Evolutionary conservation across 1,140 invertebrate species (phyloP), one percentile per base, ranked within the genome.

Genomic region (Maconellicoccus hirsutus): DNA sequence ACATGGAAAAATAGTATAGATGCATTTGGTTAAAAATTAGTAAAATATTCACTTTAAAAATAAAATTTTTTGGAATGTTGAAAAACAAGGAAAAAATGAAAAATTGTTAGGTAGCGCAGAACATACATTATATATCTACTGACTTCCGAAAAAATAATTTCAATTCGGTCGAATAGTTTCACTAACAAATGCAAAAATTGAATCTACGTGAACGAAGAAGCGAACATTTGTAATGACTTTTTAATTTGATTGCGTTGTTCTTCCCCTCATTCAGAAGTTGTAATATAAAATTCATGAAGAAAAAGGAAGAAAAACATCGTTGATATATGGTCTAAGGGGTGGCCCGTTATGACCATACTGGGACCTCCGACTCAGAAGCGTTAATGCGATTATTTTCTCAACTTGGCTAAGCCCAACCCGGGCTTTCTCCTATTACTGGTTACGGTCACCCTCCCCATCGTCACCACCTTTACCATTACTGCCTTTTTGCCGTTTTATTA

Each of bases 261-360:
- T 66, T 23, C 61, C 61, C 61, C 25, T 66, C 25, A 2, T 23
- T 66, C 61, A 4, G 22, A 23, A 26, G 10, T 66, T 26, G 19
- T 66, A 66, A 66, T 66, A 66, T 66, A 66, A 66, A 66, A 66
- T 66, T 66, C 61, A 66, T 66, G 61, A 66, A 66, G 22, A 66
- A 23, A 66, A 66, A 66, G 61, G 21, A 26, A 23, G 61, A 66
- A 66, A 66, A 66, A 26, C 21, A 26, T 66, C 22, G 61, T 66
- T 66, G 61, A 66, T 66, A 66, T 66, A 66, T 66, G 61, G 61
- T 26, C 8, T 66, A 66, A 66, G 61, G 61, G 61, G 61, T 66
- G 8, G 61, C 61, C 61, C 61, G 61, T 66, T 66, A 66, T 66
- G 61, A 66, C 61, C 61, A 66, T 66, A 66, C 61, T 66, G 61